A percentile compares a stretch with the other conserved stretches of the same genome.
These are phyloP conservation scores for Chaenocephalus aceratus DNA, from an alignment of 2,113 vertebrate species.

Conservation along the genomic window DNA sequence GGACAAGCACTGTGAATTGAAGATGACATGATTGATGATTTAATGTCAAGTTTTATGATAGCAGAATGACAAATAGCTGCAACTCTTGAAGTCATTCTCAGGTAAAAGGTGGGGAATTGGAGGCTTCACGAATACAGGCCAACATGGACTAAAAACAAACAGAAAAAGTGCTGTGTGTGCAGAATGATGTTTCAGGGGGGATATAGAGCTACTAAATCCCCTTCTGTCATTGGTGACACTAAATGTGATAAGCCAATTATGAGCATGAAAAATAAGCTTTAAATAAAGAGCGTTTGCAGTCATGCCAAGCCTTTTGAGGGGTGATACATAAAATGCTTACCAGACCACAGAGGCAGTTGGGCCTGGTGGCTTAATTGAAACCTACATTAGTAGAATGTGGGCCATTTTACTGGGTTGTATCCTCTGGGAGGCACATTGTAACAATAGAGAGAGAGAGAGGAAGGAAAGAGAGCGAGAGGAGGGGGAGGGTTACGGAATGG, in stretches of 20 bases:
- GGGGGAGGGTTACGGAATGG: conserved; percentile 9
- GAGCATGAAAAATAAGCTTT: background rate
- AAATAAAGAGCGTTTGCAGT: conserved; percentile 13
- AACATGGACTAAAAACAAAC: background rate
- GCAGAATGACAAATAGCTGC: conserved; percentile 5
- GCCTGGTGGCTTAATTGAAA: conserved; percentile 57
- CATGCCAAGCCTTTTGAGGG: background rate
- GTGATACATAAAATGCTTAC: conserved; percentile 47
- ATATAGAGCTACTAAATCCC: background rate
- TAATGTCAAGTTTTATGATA: conserved; percentile 20
- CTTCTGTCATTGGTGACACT: background rate
- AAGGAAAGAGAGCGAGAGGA: background rate
- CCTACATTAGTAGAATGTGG: conserved; percentile 73
- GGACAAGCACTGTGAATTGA: background rate
- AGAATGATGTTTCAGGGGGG: background rate
- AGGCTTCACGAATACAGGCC: background rate
- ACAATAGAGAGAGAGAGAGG: conserved; percentile 25
- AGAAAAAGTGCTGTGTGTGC: background rate
- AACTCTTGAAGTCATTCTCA: background rate
- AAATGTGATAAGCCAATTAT: conserved; percentile 5
- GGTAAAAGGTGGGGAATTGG: background rate
- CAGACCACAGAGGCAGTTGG: background rate
- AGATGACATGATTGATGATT: conserved; percentile 50
- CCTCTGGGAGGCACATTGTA: conserved; percentile 69
- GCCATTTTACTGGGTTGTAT: conserved; percentile 77